Base-by-base conservation (phyloP, 1,140 invertebrate species). In the Drosophila ohnishii region DNA sequence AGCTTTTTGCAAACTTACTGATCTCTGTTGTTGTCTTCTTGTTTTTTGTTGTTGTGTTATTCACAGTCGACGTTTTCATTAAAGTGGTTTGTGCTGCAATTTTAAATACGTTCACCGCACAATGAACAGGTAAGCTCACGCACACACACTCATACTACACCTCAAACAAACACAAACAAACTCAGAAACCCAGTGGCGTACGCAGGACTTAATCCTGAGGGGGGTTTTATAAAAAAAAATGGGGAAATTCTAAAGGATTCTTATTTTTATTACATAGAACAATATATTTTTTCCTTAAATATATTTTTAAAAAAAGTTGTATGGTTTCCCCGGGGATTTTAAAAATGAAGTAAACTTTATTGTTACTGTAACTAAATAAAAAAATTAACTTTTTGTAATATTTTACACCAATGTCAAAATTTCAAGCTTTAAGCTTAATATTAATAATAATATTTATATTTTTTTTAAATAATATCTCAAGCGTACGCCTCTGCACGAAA, bases 1-100 rank as follows among this genome's bases (percentile, higher is more conserved):
- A 79, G 63, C 63, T 86, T 81, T 85, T 78, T 69, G 61, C 64
- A 63, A 75, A 60, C 60, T 16, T 50, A 61, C 62, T 77, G 74
- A 81, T 86, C 72, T 66, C 53, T 30, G 58, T 51, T 76, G 67
- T 64, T 59, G 57, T 61, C 45, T 22, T 60, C 30, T 22, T 25
- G 34, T 55, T 55, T 59, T 45, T 47, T 75, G 60, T 71, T 80
- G 44, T 85, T 77, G 64, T 76, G 71, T 67, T 76, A 48, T 75
- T 80, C 76, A 66, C 61, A 65, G 74, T 69, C 83, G 64, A 76
- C 80, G 75, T 79, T 77, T 88, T 87, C 72, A 87, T 88, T 77
- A 87, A 87, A 87, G 83, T 88, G 86, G 83, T 87, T 88, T 88
- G 80, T 88, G 83, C 78, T 87, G 83, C 83, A 88, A 87, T 87